Conservation (phyloP, 37 sponge, comb jelly and placozoan species). For the Beroe ovata region DNA sequence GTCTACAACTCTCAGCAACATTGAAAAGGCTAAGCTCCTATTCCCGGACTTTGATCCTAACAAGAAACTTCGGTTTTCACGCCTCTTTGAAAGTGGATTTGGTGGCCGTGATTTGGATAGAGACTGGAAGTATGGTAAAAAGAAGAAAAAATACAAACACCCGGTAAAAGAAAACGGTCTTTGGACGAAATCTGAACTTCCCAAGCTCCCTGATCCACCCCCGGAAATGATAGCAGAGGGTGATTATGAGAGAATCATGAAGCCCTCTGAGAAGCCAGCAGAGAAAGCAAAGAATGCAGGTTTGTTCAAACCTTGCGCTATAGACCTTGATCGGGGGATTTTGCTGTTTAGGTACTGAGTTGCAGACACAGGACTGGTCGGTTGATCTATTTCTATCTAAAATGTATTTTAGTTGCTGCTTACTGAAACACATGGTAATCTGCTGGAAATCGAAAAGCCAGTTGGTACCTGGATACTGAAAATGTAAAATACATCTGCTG, state of each 20-base stretch:
- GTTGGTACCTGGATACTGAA: too few relatives aligned
- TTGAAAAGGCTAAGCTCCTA: slow-evolving; percentile 55
- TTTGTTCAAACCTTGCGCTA: too few relatives aligned
- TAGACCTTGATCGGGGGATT: too few relatives aligned
- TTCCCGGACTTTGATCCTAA: slow-evolving; percentile 53
- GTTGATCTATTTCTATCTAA: too few relatives aligned
- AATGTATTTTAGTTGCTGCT: too few relatives aligned
- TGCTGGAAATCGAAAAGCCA: too few relatives aligned
- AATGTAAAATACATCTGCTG: too few relatives aligned
- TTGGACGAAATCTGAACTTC: slow-evolving; percentile 14
- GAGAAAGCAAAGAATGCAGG: neutral
- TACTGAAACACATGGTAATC: too few relatives aligned
- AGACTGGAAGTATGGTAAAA: slow-evolving; percentile 64
- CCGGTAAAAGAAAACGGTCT: slow-evolving; percentile 6
- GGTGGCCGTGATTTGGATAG: slow-evolving; percentile 30
- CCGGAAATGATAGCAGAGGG: slow-evolving; percentile 47
- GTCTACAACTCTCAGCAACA: slow-evolving; percentile 17
- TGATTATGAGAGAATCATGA: slow-evolving; percentile 41
- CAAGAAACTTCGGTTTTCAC: slow-evolving; percentile 43
- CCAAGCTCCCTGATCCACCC: neutral
- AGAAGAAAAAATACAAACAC: slow-evolving; percentile 36
- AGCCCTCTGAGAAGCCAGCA: neutral
- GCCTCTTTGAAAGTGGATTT: slow-evolving; percentile 1
- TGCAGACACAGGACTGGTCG: too few relatives aligned
- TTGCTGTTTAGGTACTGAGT: too few relatives aligned